Conservation (phyloP, 2,113 vertebrate species). For the Cyrtonyx montezumae region DNA sequence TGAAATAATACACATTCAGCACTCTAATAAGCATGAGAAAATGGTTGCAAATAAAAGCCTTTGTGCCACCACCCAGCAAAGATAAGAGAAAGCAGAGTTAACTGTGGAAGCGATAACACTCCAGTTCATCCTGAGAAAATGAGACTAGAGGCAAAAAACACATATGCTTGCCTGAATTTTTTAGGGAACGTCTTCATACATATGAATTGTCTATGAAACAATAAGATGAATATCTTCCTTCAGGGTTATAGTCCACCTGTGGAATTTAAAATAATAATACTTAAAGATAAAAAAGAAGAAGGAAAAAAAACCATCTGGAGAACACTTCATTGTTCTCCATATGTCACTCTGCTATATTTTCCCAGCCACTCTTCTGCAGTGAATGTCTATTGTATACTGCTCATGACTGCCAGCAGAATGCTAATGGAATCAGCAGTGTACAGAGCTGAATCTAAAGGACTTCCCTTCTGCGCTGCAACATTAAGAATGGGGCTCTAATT, state of each 20-base stretch:
- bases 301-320: neutral
- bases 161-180: neutral
- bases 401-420: neutral
- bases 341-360: neutral
- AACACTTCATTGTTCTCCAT: neutral
- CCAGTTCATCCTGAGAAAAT: neutral
- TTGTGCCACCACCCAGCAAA: neutral
- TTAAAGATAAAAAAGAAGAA: neutral
- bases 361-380: neutral
- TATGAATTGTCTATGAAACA: neutral
- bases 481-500: neutral
- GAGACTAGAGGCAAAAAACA: neutral
- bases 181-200: neutral
- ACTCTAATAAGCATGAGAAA: neutral
- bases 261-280: neutral
- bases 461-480: neutral
- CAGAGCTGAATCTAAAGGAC: neutral
- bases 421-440: neutral
- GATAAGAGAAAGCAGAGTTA: neutral
- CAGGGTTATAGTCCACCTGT: accelerated
- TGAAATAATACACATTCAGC: neutral
- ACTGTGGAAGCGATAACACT: neutral
- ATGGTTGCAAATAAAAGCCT: neutral
- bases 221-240: neutral
- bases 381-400: neutral